A percentile compares a stretch with the other conserved stretches of the same genome.
phyloP scores from a whole-genome alignment of 1,140 invertebrate genomes.

The Mizuhopecten yessoensis region DNA sequence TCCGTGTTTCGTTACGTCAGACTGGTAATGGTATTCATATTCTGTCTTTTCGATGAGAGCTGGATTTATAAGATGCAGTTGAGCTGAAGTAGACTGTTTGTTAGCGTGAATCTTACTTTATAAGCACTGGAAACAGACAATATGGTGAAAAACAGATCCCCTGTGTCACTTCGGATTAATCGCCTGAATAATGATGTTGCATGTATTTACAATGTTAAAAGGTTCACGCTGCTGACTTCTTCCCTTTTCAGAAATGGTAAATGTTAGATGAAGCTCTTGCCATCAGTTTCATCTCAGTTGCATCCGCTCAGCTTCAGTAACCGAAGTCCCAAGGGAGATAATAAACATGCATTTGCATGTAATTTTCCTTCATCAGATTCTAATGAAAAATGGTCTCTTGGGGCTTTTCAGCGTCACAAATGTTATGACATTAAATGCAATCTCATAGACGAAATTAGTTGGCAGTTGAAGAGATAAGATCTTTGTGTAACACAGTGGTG shows the following conservation, averaged over 20 bases:
- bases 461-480: not conserved
- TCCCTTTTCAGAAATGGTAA: not conserved
- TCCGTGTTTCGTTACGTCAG: not conserved
- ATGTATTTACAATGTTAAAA: conserved; percentile 13
- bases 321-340: not conserved
- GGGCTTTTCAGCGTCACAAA: not conserved
- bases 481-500: not conserved
- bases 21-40: not conserved
- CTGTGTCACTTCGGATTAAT: not conserved
- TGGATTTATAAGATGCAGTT: not conserved
- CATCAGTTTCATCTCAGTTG: not conserved
- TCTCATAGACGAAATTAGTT: not conserved
- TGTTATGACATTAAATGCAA: not conserved
- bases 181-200: conserved; percentile 37
- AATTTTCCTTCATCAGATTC: conserved; percentile 16
- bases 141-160: conserved; percentile 11
- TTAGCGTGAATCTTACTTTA: not conserved
- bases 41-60: not conserved
- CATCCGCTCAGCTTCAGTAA: not conserved
- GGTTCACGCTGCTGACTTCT: not conserved
- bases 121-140: not conserved
- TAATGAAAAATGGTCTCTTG: not conserved
- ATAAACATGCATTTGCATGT: conserved; percentile 35
- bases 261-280: not conserved
- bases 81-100: not conserved